Conservation (phyloP, 2,113 vertebrate species). For the Hemiscyllium ocellatum region DNA sequence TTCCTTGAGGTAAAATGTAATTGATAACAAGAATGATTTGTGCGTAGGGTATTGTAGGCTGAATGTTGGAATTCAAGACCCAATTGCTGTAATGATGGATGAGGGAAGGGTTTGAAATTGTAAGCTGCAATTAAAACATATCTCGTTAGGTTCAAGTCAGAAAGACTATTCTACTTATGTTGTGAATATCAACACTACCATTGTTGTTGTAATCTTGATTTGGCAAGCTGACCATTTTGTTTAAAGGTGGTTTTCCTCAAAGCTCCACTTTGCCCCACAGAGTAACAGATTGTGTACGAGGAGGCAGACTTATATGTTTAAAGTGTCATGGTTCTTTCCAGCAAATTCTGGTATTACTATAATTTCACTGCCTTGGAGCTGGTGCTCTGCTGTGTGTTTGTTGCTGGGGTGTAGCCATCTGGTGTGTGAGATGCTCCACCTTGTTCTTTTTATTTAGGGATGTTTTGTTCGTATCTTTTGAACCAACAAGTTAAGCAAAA, state of each 20-base stretch:
- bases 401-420: neutral
- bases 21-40: neutral
- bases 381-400: neutral
- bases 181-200: neutral
- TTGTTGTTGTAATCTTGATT: neutral
- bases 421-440: neutral
- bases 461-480: neutral
- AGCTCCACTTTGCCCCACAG: neutral
- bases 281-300: neutral
- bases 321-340: neutral
- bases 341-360: neutral
- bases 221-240: neutral
- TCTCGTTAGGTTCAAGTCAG: neutral
- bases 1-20: neutral
- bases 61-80: neutral
- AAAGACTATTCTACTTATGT: too few relatives aligned
- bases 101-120: neutral
- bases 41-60: neutral
- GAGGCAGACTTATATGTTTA: neutral
- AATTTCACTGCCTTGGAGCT: neutral
- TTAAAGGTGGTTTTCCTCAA: neutral
- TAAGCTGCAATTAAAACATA: neutral
- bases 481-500: neutral
- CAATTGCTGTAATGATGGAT: neutral
- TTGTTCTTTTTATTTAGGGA: neutral